Evolutionary conservation across 2,888 invertebrate species (phyloP), one percentile per base, ranked within the genome.

Genomic region (Podotricha telesiphe): DNA sequence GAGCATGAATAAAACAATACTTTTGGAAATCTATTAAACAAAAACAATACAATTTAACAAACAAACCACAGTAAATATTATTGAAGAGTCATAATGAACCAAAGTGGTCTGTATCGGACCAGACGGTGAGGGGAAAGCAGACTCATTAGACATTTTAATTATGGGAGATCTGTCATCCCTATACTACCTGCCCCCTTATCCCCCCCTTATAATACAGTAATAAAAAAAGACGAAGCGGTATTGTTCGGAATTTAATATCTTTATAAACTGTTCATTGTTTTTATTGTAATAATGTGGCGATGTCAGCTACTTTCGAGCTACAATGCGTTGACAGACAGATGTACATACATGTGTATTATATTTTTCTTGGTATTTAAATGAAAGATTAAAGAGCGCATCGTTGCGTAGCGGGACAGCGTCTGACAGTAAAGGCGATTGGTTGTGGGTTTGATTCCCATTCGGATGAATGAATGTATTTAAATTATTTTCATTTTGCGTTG

Each of bases 121-220:
- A 66, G 61, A 62, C 28, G 5, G 37, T 19, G 22, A 19, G 66
- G 13, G 58, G 56, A 40, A 37, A 51, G 48, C 70, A 72, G 68
- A 66, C 66, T 73, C 72, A 70, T 73, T 73, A 73, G 68, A 68
- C 72, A 73, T 73, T 73, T 68, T 65, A 70, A 55, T 71, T 67
- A 73, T 72, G 68, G 68, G 68, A 65, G 70, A 73, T 73, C 70
- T 70, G 72, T 73, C 68, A 72, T 58, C 65, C 51, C 63, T n/a
- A 53, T 62, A 65, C 62, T 61, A 67, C 70, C 59, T n/a, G n/a
- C n/a, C n/a, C 68, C 55, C 55, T 51, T 1, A n/a, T n/a, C 28
- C 53, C 53, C 8, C n/a, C n/a, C n/a, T n/a, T 65, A 19, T 28
- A 50, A 61, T 42, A 20, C 42, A 37, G 20, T 61, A 45, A 59